These are phyloP conservation scores for Tribolium castaneum DNA, from an alignment of 1,140 invertebrate genomes.

Conservation along the genomic window DNA sequence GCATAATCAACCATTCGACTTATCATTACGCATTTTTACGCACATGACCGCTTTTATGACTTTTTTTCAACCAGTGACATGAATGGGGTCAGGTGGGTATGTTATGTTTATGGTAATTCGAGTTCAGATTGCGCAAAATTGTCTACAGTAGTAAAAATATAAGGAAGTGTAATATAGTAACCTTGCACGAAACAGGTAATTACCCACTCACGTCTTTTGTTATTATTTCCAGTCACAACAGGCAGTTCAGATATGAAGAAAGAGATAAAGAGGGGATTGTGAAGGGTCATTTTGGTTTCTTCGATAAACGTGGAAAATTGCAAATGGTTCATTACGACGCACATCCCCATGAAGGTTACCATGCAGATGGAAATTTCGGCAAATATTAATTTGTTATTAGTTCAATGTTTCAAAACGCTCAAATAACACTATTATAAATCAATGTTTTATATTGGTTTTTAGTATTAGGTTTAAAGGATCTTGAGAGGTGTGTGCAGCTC, in stretches of 20 bases:
- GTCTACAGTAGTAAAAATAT: not conserved
- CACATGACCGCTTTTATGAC: not conserved
- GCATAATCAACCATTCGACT: not conserved
- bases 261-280: slow-evolving; percentile 80
- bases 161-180: slow-evolving; percentile 13
- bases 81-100: slow-evolving; percentile 1
- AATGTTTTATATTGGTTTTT: slow-evolving; percentile 44
- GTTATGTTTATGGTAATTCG: slow-evolving; percentile 14
- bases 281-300: slow-evolving; percentile 85
- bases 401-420: slow-evolving; percentile 3
- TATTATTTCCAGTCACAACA: slow-evolving; percentile 74
- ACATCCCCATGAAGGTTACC: slow-evolving; percentile 77
- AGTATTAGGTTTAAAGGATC: slow-evolving; percentile 8
- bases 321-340: slow-evolving; percentile 82
- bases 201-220: slow-evolving; percentile 42
- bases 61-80: not conserved
- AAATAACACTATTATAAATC: slow-evolving; percentile 35
- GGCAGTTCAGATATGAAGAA: slow-evolving; percentile 86
- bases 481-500: slow-evolving; percentile 27
- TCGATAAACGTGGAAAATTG: slow-evolving; percentile 82
- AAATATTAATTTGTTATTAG: slow-evolving; percentile 35
- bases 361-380: slow-evolving; percentile 62
- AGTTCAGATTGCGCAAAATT: slow-evolving; percentile 27
- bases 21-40: not conserved
- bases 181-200: slow-evolving; percentile 27